Conservation (phyloP, 2,888 invertebrate species). For the Cephus sareptanus region DNA sequence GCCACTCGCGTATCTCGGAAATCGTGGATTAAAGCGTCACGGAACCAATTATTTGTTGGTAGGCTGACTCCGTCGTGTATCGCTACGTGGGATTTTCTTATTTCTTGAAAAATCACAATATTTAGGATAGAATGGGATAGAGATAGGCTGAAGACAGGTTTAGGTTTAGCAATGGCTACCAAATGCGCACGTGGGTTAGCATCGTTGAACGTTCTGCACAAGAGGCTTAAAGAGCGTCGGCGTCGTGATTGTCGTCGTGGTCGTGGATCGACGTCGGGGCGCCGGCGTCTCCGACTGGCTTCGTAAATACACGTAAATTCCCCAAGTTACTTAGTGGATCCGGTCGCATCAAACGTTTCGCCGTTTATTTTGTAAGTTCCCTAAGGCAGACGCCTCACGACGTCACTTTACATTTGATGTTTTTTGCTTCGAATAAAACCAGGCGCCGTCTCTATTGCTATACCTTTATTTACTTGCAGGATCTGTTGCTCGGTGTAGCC, state of each 20-base stretch:
- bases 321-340: slow-evolving; percentile 38
- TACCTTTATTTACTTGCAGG: background rate
- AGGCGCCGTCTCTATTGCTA: slow-evolving; percentile 29
- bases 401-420: slow-evolving; percentile 30
- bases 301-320: slow-evolving; percentile 50
- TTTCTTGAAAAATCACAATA: background rate
- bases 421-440: slow-evolving; percentile 29
- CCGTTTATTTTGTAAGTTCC: slow-evolving; percentile 28
- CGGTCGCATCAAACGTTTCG: slow-evolving; percentile 36
- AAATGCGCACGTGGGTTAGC: slow-evolving; percentile 14
- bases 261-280: slow-evolving; percentile 29
- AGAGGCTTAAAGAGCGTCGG: slow-evolving; percentile 5
- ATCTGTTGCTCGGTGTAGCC: background rate
- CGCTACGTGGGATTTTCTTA: background rate
- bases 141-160: slow-evolving; percentile 36
- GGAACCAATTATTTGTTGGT: background rate
- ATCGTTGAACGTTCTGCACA: slow-evolving; percentile 16
- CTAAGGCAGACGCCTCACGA: slow-evolving; percentile 19
- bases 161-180: slow-evolving; percentile 32
- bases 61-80: background rate
- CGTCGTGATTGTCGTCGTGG: slow-evolving; percentile 22
- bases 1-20: background rate
- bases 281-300: slow-evolving; percentile 39
- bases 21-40: background rate
- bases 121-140: background rate